Evolutionary conservation across 64 coral and sea anemone species (phyloP).

Genomic region (Acropora tenuis): DNA sequence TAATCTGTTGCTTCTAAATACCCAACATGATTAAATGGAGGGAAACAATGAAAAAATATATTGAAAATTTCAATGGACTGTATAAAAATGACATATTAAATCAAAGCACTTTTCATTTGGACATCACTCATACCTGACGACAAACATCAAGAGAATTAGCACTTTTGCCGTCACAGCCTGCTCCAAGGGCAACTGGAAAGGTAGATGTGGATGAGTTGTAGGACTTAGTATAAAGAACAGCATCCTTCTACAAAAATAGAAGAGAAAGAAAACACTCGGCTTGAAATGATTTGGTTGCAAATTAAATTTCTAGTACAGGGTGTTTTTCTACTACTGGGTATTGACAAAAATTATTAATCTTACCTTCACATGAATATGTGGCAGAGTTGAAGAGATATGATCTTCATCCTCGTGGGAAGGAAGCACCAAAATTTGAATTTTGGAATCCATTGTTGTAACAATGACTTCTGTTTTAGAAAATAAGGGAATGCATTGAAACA

Average conservation of each 20-base stretch:
- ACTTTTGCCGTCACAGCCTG: slow-evolving; percentile 28
- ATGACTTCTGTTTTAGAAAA: slow-evolving; percentile 40
- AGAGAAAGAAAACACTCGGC: too few species aligned
- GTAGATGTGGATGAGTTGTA: not conserved
- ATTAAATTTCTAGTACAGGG: too few species aligned
- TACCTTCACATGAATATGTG: slow-evolving; percentile 79
- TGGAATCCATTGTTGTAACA: slow-evolving; percentile 55
- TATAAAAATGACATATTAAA: too few species aligned
- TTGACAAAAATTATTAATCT: not conserved
- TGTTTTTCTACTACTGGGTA: too few species aligned
- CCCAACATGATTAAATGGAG: too few species aligned
- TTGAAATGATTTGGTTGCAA: too few species aligned
- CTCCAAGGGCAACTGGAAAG: slow-evolving; percentile 24
- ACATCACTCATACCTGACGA: slow-evolving; percentile 7
- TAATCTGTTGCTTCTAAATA: too few species aligned
- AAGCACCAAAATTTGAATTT: slow-evolving; percentile 59
- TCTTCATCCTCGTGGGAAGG: slow-evolving; percentile 32
- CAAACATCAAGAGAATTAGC: slow-evolving; percentile 4
- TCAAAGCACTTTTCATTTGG: not conserved
- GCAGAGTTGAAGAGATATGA: slow-evolving; percentile 21
- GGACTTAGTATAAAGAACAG: not conserved
- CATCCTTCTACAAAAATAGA: not conserved
- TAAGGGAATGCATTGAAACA: not conserved
- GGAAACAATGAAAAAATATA: too few species aligned
- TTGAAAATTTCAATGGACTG: too few species aligned